Conservation (phyloP, 2,888 invertebrate genomes). For the Eugnorisma glareosa region DNA sequence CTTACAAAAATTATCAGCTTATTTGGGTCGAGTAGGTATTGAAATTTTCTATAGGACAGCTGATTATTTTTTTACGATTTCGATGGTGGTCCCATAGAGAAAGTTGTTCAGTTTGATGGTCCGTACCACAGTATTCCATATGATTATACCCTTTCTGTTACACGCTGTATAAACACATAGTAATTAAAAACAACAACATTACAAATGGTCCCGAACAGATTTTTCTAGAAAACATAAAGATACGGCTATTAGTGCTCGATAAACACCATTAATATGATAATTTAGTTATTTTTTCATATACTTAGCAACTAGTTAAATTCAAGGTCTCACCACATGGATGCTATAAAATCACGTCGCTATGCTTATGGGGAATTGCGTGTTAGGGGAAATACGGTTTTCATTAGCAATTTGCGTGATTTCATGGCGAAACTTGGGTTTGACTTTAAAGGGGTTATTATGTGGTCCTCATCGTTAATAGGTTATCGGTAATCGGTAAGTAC, state of each 20-base stretch:
- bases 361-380: slow-evolving; percentile 3
- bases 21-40: too few relatives aligned
- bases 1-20: too few relatives aligned
- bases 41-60: too few relatives aligned
- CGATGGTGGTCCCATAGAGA: too few relatives aligned
- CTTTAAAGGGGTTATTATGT: too few relatives aligned
- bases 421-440: background rate
- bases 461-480: too few relatives aligned
- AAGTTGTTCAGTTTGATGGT: too few relatives aligned
- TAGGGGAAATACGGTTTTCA: slow-evolving; percentile 5
- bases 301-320: background rate
- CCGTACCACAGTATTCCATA: too few relatives aligned
- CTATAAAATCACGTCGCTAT: background rate
- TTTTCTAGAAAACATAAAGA: slow-evolving; percentile 4
- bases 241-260: background rate
- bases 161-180: too few relatives aligned
- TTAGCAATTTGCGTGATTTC: background rate
- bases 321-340: slow-evolving; percentile 30
- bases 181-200: background rate
- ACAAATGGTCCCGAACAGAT: background rate
- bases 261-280: slow-evolving; percentile 38
- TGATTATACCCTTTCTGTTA: too few relatives aligned
- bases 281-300: slow-evolving; percentile 23
- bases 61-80: too few relatives aligned
- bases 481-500: too few relatives aligned